Conservation (phyloP, 2,113 vertebrate species). For the Pithys albifrons region DNA sequence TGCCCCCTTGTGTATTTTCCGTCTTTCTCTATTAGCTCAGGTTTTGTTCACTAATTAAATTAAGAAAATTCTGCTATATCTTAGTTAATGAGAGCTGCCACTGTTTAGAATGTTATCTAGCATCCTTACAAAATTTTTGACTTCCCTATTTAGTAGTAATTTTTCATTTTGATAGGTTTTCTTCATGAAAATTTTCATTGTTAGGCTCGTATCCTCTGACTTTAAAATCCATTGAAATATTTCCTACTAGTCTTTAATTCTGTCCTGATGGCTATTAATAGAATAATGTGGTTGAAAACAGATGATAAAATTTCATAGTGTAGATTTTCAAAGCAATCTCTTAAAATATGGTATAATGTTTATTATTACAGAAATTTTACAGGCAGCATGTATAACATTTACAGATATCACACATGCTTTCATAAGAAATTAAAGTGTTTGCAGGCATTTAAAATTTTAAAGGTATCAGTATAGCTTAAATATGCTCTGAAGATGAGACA, state of each 20-base stretch:
- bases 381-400: not conserved
- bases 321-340: not conserved
- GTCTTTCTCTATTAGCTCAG: not conserved
- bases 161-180: not conserved
- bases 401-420: not conserved
- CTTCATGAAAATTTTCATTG: not conserved
- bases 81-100: not conserved
- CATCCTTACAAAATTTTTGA: not conserved
- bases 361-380: not conserved
- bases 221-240: not conserved
- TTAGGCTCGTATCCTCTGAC: not conserved
- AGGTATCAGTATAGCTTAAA: not conserved
- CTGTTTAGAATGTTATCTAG: not conserved
- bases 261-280: not conserved
- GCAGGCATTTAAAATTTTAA: not conserved
- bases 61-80: not conserved
- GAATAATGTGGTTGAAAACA: not conserved
- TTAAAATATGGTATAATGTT: not conserved
- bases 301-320: not conserved
- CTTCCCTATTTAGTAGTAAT: not conserved
- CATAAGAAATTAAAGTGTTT: not conserved
- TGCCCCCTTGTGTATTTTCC: constrained; percentile 15
- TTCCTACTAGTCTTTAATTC: not conserved
- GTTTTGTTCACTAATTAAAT: not conserved
- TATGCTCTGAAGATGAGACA: not conserved